phyloP scores from a whole-genome alignment of 1,140 invertebrate genomes.

The Hylyphantes graminicola region DNA sequence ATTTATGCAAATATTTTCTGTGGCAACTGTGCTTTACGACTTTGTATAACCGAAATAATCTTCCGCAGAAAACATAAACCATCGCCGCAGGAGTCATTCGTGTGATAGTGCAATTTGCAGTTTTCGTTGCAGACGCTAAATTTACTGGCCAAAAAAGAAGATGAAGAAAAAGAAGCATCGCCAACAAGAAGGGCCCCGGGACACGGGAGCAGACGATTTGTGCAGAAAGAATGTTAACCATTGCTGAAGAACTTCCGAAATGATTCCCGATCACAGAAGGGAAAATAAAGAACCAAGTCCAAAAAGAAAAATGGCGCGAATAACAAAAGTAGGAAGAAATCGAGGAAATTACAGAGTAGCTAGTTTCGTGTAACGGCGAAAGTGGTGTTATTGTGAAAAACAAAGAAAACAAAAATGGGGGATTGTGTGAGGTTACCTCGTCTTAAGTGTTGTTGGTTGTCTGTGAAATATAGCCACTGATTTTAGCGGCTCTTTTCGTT shows the following conservation, averaged over 20 bases:
- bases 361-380: slow-evolving; percentile 45
- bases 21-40: too few relatives aligned
- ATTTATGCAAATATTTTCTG: too few relatives aligned
- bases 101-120: slow-evolving; percentile 52
- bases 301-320: slow-evolving; percentile 35
- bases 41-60: not conserved
- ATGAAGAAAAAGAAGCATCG: slow-evolving; percentile 1
- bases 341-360: slow-evolving; percentile 54
- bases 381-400: slow-evolving; percentile 24
- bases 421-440: not conserved
- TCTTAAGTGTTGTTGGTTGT: not conserved
- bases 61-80: slow-evolving; percentile 42
- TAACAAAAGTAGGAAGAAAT: slow-evolving; percentile 33
- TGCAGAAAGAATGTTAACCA: slow-evolving; percentile 53
- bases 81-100: slow-evolving; percentile 53
- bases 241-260: slow-evolving; percentile 1
- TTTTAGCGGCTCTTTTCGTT: slow-evolving; percentile 12
- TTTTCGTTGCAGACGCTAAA: slow-evolving; percentile 57
- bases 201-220: slow-evolving; percentile 42
- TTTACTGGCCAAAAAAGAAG: slow-evolving; percentile 1
- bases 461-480: slow-evolving; percentile 31
- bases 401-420: too few relatives aligned
- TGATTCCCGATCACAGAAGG: slow-evolving; percentile 16
- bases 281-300: not conserved
- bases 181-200: slow-evolving; percentile 3